Percentiles rank a stretch among this genome's conserved stretches.
Evolutionary conservation across 92 coral and sea anemone species (phyloP).

Genomic region (Diadumene lineata): DNA sequence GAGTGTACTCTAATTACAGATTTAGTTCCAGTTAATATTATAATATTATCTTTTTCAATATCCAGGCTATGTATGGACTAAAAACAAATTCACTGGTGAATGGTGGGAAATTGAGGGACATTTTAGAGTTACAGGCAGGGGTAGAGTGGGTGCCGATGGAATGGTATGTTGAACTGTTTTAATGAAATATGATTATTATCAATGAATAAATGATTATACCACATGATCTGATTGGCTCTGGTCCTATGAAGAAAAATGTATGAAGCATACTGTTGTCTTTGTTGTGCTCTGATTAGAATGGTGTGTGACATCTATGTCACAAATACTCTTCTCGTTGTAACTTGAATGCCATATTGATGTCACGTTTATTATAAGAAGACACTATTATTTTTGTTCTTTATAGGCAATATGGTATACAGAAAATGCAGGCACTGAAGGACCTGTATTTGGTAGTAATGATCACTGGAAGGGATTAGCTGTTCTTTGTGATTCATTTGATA

Average conservation of each 20-base stretch:
- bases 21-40: too few relatives aligned
- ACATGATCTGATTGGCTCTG: too few relatives aligned
- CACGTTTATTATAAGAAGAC: not conserved
- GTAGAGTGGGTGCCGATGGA: conserved; percentile 97
- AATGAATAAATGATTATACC: not conserved
- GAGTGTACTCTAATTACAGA: too few relatives aligned
- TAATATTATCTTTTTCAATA: not conserved
- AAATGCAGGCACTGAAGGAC: conserved; percentile 73
- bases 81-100: conserved; percentile 65
- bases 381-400: not conserved
- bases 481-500: conserved; percentile 95
- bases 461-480: conserved; percentile 95
- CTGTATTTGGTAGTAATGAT: conserved; percentile 89
- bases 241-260: too few relatives aligned
- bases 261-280: too few relatives aligned
- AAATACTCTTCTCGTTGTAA: not conserved
- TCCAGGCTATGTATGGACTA: conserved; percentile 85
- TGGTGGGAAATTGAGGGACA: conserved; percentile 92
- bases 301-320: not conserved
- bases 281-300: too few relatives aligned
- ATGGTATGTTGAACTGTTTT: conserved; percentile 54
- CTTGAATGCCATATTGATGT: not conserved
- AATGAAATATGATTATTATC: too few relatives aligned
- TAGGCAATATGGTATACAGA: conserved; percentile 95
- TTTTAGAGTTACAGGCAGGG: conserved; percentile 88